Conservation (phyloP, 2,888 invertebrate species). For the Brassicogethes aeneus region DNA sequence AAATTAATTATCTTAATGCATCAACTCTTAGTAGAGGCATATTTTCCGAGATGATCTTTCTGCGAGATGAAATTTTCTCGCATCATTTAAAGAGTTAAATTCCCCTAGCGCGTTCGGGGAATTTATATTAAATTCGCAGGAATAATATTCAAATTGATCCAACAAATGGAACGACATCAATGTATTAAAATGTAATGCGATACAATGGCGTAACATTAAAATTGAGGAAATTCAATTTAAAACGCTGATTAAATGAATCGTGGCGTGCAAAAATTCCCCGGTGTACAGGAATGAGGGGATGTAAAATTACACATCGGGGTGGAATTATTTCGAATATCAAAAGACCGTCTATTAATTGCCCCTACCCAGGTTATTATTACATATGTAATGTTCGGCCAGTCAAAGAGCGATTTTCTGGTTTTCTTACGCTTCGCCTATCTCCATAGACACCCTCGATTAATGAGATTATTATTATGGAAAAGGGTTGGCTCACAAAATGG, state of each 20-base stretch:
- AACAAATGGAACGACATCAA: slow-evolving; percentile 4
- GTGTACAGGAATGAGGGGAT: slow-evolving; percentile 5
- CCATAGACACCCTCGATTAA: slow-evolving; percentile 40
- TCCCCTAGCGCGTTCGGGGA: background rate
- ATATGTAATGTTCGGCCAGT: slow-evolving; percentile 21
- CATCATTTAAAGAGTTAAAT: background rate
- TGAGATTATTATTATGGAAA: slow-evolving; percentile 41
- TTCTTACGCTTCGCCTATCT: slow-evolving; percentile 38
- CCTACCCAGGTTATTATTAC: slow-evolving; percentile 25
- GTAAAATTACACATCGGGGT: slow-evolving; percentile 30
- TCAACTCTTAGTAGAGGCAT: too few species aligned
- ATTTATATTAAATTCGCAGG: background rate
- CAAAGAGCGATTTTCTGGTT: slow-evolving; percentile 23
- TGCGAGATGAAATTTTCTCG: too few species aligned
- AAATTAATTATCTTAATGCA: too few species aligned
- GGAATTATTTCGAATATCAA: slow-evolving; percentile 37
- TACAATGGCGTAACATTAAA: slow-evolving; percentile 24
- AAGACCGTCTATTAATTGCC: slow-evolving; percentile 35
- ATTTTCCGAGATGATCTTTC: too few species aligned
- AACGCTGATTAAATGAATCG: slow-evolving; percentile 33
- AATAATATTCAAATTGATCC: background rate
- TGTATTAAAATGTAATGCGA: slow-evolving; percentile 21
- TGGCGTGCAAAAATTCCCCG: slow-evolving; percentile 30
- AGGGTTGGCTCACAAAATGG: slow-evolving; percentile 40
- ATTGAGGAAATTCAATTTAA: slow-evolving; percentile 35